A percentile compares a stretch with the other conserved stretches of the same genome.
Conservation (phyloP, 2,113 vertebrate genomes). For the Archocentrus centrarchus region DNA sequence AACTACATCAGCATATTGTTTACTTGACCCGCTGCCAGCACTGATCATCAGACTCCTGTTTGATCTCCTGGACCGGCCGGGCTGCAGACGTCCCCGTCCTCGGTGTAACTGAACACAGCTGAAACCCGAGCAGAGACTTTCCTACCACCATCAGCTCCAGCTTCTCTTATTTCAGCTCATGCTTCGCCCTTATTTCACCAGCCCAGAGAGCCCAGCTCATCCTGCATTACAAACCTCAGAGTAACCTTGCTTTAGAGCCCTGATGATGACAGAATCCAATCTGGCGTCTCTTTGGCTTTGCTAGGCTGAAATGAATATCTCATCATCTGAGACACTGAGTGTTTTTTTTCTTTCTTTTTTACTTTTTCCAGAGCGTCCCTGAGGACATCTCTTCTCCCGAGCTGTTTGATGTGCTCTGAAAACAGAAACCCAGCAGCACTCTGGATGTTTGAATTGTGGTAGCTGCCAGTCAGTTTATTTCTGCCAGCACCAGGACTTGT, state of each 20-base stretch:
- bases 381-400: neutral
- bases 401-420: slow-evolving; percentile 11
- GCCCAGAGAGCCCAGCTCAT: neutral
- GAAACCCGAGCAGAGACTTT: neutral
- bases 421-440: slow-evolving; percentile 8
- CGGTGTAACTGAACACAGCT: slow-evolving; percentile 2
- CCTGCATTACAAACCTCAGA: neutral
- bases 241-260: slow-evolving; percentile 3
- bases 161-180: slow-evolving; percentile 9
- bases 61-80: neutral
- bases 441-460: neutral
- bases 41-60: neutral
- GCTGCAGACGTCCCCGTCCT: neutral
- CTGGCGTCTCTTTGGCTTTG: neutral
- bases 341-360: neutral
- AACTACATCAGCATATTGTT: neutral
- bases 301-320: slow-evolving; percentile 7
- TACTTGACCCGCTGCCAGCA: neutral
- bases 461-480: slow-evolving; percentile 13
- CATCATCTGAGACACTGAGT: neutral
- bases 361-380: neutral
- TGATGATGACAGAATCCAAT: slow-evolving; percentile 5
- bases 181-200: neutral
- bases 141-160: neutral
- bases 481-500: neutral